A percentile compares a stretch with the other conserved stretches of the same genome.
These are phyloP conservation scores for Agonum fuliginosum DNA, from an alignment of 2,888 invertebrate genomes.

Conservation along the genomic window DNA sequence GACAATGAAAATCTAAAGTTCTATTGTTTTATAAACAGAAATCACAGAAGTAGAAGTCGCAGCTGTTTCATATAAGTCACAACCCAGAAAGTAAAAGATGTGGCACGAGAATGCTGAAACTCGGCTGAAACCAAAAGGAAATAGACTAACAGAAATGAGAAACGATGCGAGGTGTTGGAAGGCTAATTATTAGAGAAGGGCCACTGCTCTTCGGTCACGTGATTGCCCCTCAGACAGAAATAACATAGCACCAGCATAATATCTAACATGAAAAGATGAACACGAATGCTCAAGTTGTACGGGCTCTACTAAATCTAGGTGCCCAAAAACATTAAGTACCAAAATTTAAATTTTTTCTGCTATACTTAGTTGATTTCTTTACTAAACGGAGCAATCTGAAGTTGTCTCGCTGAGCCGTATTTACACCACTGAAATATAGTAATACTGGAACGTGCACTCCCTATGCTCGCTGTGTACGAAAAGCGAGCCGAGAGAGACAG, in stretches of 20 bases:
- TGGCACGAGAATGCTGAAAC: constrained; percentile 10
- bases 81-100: neutral
- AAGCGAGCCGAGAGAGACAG: too few species aligned
- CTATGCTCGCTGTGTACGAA: too few species aligned
- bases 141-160: constrained; percentile 8
- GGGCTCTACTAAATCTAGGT: too few species aligned
- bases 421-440: too few species aligned
- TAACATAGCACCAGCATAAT: constrained; percentile 8
- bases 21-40: constrained; percentile 9
- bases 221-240: constrained; percentile 46
- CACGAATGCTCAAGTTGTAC: too few species aligned
- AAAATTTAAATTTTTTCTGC: too few species aligned
- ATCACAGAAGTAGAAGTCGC: neutral
- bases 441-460: too few species aligned
- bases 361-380: too few species aligned
- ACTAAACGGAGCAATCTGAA: too few species aligned
- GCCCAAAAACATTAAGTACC: too few species aligned
- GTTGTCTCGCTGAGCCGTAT: too few species aligned
- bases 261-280: neutral
- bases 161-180: too few species aligned
- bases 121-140: neutral
- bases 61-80: neutral
- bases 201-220: constrained; percentile 51
- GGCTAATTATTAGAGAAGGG: constrained; percentile 53
- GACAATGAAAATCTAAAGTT: constrained; percentile 7